These are phyloP conservation scores for Chinchilla lanigera DNA, from an alignment of 2,113 vertebrate species.

Conservation along the genomic window DNA sequence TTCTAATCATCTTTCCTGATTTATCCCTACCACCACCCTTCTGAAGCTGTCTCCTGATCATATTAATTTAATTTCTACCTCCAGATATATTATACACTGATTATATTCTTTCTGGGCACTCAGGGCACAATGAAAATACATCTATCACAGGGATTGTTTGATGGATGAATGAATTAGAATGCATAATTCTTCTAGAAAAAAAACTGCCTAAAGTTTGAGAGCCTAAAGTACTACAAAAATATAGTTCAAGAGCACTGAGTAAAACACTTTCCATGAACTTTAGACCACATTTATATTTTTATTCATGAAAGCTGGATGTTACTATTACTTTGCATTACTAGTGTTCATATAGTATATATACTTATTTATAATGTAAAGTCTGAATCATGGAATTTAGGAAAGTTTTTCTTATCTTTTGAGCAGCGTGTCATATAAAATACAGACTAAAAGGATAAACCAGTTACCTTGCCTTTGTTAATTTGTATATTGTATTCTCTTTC, in stretches of 20 bases:
- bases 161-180: constrained; percentile 57
- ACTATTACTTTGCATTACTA: neutral
- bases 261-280: constrained; percentile 26
- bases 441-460: neutral
- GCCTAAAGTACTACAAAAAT: neutral
- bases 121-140: neutral
- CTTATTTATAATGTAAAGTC: neutral
- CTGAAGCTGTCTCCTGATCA: neutral
- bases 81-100: neutral
- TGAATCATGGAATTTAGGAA: neutral
- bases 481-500: neutral
- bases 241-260: neutral
- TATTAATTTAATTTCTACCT: constrained; percentile 38
- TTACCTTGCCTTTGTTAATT: constrained; percentile 5
- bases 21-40: neutral
- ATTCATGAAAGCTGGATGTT: neutral
- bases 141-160: constrained; percentile 10
- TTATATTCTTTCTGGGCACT: constrained; percentile 40
- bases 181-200: constrained; percentile 51
- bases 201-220: constrained; percentile 21
- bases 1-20: neutral
- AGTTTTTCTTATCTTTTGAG: constrained; percentile 27
- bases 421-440: neutral
- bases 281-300: neutral
- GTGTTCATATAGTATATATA: neutral